Percentiles rank a stretch among this genome's conserved stretches.
Evolutionary conservation across 2,888 invertebrate genomes (phyloP).

Genomic region (Cantharis nigra): DNA sequence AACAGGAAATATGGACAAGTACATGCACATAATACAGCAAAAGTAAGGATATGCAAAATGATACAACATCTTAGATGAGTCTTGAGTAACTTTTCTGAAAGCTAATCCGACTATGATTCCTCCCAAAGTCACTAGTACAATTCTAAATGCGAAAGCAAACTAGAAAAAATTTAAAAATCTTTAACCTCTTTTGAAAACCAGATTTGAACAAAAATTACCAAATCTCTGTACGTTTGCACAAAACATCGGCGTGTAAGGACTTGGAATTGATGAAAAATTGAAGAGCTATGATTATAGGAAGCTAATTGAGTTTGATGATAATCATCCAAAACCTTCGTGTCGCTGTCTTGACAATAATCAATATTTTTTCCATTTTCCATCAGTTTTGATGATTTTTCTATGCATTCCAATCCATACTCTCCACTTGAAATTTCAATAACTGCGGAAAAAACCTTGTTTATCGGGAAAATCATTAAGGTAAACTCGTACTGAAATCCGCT

Average conservation of each 20-base stretch:
- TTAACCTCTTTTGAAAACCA: background rate
- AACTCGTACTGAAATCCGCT: conserved; percentile 84
- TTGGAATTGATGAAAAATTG: conserved; percentile 69
- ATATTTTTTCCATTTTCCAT: conserved; percentile 60
- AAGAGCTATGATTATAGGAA: conserved; percentile 60
- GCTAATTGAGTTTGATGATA: background rate
- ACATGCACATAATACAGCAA: conserved; percentile 77
- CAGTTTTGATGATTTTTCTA: conserved; percentile 69
- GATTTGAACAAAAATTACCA: conserved; percentile 55
- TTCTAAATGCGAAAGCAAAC: conserved; percentile 73
- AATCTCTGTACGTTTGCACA: conserved; percentile 75
- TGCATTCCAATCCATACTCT: conserved; percentile 74
- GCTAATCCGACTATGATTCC: conserved; percentile 72
- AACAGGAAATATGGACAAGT: conserved; percentile 82
- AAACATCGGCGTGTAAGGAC: conserved; percentile 72
- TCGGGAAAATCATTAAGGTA: background rate
- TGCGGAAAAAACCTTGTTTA: conserved; percentile 17
- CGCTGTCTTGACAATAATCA: conserved; percentile 12
- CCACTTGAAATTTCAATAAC: conserved; percentile 82
- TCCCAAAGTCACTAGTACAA: conserved; percentile 69
- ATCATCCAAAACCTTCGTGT: conserved; percentile 3
- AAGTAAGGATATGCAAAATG: conserved; percentile 86
- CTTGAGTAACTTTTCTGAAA: conserved; percentile 75
- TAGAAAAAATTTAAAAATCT: conserved; percentile 51
- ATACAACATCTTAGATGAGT: conserved; percentile 79